Conservation (phyloP, 2,113 vertebrate species). For the Oreochromis niloticus region DNA sequence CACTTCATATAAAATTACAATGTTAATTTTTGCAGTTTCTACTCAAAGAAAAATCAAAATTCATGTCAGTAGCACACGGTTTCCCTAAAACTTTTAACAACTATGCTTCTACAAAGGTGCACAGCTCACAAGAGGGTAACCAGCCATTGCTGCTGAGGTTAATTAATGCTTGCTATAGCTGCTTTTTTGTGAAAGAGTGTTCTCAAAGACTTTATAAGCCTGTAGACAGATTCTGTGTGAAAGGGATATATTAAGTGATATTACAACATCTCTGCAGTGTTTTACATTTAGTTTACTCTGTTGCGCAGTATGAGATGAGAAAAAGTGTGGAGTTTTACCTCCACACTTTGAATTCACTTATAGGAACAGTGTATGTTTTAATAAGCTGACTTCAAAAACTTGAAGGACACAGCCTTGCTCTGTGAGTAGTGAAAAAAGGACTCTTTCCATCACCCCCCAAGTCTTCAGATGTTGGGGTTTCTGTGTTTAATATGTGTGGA, state of each 20-base stretch:
- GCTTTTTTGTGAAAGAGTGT: background rate
- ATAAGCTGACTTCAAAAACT: background rate
- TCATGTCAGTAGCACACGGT: background rate
- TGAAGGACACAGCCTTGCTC: background rate
- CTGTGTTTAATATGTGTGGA: conserved; percentile 6
- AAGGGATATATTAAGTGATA: background rate
- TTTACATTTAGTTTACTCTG: background rate
- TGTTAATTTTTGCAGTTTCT: background rate
- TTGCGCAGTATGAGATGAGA: background rate
- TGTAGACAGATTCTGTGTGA: background rate
- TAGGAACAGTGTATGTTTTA: background rate
- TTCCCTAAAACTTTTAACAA: background rate
- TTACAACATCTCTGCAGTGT: background rate
- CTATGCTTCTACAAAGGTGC: background rate
- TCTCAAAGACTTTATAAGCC: background rate
- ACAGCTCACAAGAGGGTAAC: background rate
- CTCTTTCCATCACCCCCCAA: background rate
- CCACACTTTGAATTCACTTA: background rate
- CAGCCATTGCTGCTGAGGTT: background rate
- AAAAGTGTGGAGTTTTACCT: background rate
- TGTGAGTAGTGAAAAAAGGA: background rate
- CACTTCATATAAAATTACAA: background rate
- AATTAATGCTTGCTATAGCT: background rate
- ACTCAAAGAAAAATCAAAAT: background rate
- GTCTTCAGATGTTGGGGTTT: conserved; percentile 4